These are phyloP conservation scores for Rhopalosiphum nymphaeae DNA, from an alignment of 2,888 invertebrate species.

Conservation along the genomic window DNA sequence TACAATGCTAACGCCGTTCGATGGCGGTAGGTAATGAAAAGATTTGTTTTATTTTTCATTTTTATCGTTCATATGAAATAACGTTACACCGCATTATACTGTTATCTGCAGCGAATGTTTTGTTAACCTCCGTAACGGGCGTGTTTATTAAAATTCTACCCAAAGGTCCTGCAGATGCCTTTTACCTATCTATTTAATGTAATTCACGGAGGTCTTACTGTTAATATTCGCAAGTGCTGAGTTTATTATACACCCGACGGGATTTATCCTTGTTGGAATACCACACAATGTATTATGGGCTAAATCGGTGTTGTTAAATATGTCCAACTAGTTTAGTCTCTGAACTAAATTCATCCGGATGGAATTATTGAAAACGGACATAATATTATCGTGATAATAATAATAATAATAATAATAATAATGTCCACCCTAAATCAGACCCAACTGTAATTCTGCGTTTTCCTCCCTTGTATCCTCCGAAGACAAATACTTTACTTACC, in stretches of 20 bases:
- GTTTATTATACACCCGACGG: conserved; percentile 1
- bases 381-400: neutral
- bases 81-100: neutral
- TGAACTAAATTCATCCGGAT: neutral
- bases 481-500: neutral
- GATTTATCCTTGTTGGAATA: neutral
- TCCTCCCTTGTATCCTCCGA: too few species aligned
- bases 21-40: neutral
- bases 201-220: neutral
- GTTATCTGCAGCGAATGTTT: neutral
- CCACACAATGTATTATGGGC: neutral
- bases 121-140: conserved; percentile 8
- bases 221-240: conserved; percentile 9
- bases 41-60: neutral
- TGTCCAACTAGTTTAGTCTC: neutral
- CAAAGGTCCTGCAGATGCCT: neutral
- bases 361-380: neutral
- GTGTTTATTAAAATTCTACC: conserved; percentile 21
- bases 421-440: neutral
- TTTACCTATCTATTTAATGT: neutral
- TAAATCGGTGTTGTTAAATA: neutral
- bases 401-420: neutral
- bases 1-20: neutral
- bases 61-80: neutral
- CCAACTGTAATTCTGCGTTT: neutral